Percentiles rank a stretch among this genome's conserved stretches.
phyloP scores from a whole-genome alignment of 1,140 invertebrate species.

The Apolygus lucorum region DNA sequence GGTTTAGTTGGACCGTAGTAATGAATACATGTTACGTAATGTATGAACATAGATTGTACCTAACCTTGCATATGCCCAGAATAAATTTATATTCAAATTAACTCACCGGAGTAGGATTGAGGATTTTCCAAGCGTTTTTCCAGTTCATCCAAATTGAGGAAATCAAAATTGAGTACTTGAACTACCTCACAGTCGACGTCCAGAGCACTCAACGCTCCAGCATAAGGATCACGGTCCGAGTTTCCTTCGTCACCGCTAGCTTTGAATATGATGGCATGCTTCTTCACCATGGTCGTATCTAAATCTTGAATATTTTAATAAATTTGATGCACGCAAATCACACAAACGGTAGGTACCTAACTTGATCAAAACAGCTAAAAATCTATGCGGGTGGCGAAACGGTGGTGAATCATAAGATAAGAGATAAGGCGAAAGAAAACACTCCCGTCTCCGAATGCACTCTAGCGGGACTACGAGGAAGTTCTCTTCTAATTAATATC shows the following conservation, averaged over 20 bases:
- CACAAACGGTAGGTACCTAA: too few relatives aligned
- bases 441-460: too few relatives aligned
- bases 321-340: too few relatives aligned
- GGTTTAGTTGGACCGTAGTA: too few relatives aligned
- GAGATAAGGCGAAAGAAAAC: too few relatives aligned
- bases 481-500: too few relatives aligned
- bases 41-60: not conserved
- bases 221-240: not conserved
- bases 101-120: not conserved
- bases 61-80: not conserved
- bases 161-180: not conserved
- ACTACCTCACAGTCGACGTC: not conserved
- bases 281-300: not conserved
- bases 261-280: not conserved
- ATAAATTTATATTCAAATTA: not conserved
- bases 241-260: not conserved
- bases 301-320: too few relatives aligned
- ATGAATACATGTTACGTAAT: too few relatives aligned
- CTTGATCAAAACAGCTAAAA: too few relatives aligned
- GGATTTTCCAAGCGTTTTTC: not conserved
- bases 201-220: not conserved
- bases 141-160: slow-evolving; percentile 1
- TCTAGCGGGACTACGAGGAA: too few relatives aligned
- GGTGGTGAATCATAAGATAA: too few relatives aligned
- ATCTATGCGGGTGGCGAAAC: too few relatives aligned